These are phyloP conservation scores for Diplosoma virens DNA, from an alignment of 23 tunicate genomes.

Conservation along the genomic window DNA sequence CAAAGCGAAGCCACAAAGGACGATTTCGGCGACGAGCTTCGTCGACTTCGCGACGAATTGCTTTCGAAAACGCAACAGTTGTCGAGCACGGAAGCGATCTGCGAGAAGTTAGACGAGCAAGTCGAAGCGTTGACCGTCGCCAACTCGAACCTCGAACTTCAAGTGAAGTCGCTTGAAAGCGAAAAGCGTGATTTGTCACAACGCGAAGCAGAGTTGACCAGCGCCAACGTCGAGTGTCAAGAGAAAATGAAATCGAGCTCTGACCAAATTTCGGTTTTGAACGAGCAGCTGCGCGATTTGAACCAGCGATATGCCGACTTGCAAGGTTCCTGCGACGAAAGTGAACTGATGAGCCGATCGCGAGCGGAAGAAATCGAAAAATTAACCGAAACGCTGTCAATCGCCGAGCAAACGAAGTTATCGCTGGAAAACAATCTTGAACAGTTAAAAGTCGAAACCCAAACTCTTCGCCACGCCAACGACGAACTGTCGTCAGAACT, in stretches of 20 bases:
- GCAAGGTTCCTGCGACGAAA: neutral
- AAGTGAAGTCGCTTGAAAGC: neutral
- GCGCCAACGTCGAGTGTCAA: neutral
- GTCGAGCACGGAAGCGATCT: neutral
- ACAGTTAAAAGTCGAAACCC: too few species aligned
- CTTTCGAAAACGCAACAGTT: neutral
- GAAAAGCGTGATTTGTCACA: neutral
- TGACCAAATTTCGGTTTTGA: neutral
- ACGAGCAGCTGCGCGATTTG: neutral
- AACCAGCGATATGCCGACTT: neutral
- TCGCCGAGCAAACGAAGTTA: neutral
- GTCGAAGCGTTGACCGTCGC: neutral
- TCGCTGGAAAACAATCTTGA: neutral
- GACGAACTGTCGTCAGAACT: too few species aligned
- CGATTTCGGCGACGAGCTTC: neutral
- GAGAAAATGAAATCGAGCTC: neutral
- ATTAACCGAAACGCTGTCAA: neutral
- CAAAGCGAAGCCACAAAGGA: too few species aligned
- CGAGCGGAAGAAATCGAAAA: neutral
- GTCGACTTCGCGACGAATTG: neutral
- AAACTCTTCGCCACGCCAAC: too few species aligned
- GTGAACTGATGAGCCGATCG: neutral
- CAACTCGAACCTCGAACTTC: neutral
- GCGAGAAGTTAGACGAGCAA: neutral
- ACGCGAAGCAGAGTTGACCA: neutral